phyloP scores from a whole-genome alignment of 2,797 vertebrate species.

The Enteromius fasciolatus region DNA sequence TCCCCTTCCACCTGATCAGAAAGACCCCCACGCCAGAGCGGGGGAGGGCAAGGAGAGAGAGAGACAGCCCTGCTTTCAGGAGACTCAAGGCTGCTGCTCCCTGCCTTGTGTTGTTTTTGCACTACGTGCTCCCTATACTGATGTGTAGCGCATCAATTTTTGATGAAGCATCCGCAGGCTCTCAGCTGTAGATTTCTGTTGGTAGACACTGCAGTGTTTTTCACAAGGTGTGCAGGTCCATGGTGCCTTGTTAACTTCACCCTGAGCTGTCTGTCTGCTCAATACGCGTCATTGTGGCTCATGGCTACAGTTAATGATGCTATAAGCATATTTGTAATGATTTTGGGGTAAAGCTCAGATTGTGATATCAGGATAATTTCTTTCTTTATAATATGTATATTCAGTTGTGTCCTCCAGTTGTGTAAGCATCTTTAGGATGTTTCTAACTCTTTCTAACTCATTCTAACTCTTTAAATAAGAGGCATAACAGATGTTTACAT shows the following conservation, averaged over 20 bases:
- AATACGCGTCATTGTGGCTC: slow-evolving; percentile 44
- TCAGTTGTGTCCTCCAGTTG: background rate
- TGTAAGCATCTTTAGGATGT: background rate
- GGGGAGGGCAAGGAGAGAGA: slow-evolving; percentile 59
- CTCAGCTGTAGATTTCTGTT: slow-evolving; percentile 57
- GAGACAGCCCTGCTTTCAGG: slow-evolving; percentile 60
- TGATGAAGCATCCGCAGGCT: slow-evolving; percentile 74
- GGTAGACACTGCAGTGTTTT: slow-evolving; percentile 44
- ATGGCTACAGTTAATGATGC: slow-evolving; percentile 23
- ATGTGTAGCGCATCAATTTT: slow-evolving; percentile 83
- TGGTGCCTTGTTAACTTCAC: slow-evolving; percentile 62
- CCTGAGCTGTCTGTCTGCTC: slow-evolving; percentile 55
- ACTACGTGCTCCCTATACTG: slow-evolving; percentile 84
- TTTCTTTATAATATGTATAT: background rate
- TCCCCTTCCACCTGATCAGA: slow-evolving; percentile 77
- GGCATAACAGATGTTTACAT: background rate
- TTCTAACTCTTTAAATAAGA: background rate
- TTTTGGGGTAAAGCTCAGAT: background rate
- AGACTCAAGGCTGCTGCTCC: slow-evolving; percentile 74
- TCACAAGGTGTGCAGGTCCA: slow-evolving; percentile 43
- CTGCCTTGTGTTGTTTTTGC: slow-evolving; percentile 81
- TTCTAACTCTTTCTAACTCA: background rate
- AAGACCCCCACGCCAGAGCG: slow-evolving; percentile 61
- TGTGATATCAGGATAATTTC: background rate
- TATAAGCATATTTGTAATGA: slow-evolving; percentile 4